Conservation (phyloP, 2,888 invertebrate genomes). For the Drosophila longiperda region DNA sequence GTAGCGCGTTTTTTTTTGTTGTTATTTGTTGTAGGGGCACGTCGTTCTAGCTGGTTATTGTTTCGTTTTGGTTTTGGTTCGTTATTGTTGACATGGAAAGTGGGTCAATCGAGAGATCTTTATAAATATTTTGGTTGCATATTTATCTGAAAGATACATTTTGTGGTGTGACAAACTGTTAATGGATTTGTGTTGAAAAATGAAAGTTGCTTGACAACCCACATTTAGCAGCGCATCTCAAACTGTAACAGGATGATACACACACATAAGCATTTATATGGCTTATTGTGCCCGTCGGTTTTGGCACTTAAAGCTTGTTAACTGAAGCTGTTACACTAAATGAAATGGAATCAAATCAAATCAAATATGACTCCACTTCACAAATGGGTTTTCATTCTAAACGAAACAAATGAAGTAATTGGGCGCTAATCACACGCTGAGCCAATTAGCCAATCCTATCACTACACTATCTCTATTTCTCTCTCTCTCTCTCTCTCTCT, state of each 20-base stretch:
- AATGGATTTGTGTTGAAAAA: slow-evolving; percentile 70
- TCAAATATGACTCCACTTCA: slow-evolving; percentile 17
- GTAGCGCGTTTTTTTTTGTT: slow-evolving; percentile 12
- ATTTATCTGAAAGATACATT: slow-evolving; percentile 70
- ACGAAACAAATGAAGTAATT: slow-evolving; percentile 73
- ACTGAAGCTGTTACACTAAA: slow-evolving; percentile 34
- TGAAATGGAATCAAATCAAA: slow-evolving; percentile 27
- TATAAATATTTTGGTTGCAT: slow-evolving; percentile 74
- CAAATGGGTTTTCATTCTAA: slow-evolving; percentile 18
- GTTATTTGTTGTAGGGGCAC: slow-evolving; percentile 19
- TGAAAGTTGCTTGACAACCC: slow-evolving; percentile 68
- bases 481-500: not conserved
- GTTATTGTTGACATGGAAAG: slow-evolving; percentile 64
- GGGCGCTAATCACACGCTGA: slow-evolving; percentile 68
- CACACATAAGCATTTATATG: slow-evolving; percentile 1
- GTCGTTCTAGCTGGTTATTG: slow-evolving; percentile 51
- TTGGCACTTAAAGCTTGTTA: slow-evolving; percentile 35
- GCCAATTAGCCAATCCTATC: slow-evolving; percentile 36
- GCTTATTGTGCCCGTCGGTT: slow-evolving; percentile 2
- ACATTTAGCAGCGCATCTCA: slow-evolving; percentile 17
- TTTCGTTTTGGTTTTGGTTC: slow-evolving; percentile 50
- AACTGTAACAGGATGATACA: slow-evolving; percentile 26
- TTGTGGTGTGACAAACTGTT: slow-evolving; percentile 66
- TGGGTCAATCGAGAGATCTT: slow-evolving; percentile 80
- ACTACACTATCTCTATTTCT: not conserved